These are phyloP conservation scores for Chelidonichthys spinosus DNA, from an alignment of 2,797 vertebrate genomes.

Conservation along the genomic window DNA sequence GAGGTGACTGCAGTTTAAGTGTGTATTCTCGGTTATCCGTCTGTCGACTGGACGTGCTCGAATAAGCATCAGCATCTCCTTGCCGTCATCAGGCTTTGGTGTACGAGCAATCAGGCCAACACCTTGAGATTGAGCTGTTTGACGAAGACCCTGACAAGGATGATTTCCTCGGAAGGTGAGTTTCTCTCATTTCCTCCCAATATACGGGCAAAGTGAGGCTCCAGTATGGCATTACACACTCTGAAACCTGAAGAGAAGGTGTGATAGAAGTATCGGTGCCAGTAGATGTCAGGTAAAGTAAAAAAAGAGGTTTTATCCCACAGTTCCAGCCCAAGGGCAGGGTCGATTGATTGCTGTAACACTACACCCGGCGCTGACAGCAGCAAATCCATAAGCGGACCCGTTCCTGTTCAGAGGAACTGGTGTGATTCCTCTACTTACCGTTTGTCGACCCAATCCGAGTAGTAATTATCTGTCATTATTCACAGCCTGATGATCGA, in stretches of 20 bases:
- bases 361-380: constrained; percentile 24
- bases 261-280: not conserved
- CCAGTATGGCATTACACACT: not conserved
- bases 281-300: constrained; percentile 10
- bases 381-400: constrained; percentile 47
- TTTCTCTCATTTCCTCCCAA: constrained; percentile 14
- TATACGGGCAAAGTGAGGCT: not conserved
- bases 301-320: constrained; percentile 11
- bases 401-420: constrained; percentile 38
- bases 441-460: constrained; percentile 21
- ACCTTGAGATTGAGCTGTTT: constrained; percentile 96
- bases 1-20: constrained; percentile 85
- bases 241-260: not conserved
- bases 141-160: constrained; percentile 99
- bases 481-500: constrained; percentile 93
- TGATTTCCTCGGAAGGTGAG: constrained; percentile 96
- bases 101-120: constrained; percentile 94
- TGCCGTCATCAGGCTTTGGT: constrained; percentile 88
- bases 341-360: constrained; percentile 51
- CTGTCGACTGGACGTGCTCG: constrained; percentile 29
- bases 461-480: constrained; percentile 52
- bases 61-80: not conserved
- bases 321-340: constrained; percentile 32
- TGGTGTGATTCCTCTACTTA: constrained; percentile 29
- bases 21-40: constrained; percentile 7